Conservation (phyloP, 2,888 invertebrate species). For the Ephialtes manifestator region DNA sequence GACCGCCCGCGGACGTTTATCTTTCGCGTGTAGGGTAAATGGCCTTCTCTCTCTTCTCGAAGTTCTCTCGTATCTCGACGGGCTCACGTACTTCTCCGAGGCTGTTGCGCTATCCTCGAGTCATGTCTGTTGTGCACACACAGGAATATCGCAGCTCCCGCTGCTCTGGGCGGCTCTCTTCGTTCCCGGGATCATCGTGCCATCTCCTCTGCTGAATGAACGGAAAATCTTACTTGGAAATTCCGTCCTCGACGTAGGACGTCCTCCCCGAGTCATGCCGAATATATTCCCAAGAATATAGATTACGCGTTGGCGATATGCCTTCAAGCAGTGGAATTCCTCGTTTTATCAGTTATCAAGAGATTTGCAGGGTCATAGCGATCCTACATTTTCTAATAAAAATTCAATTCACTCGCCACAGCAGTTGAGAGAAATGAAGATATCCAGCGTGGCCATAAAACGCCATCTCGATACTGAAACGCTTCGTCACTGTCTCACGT, state of each 20-base stretch:
- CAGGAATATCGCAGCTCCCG: constrained; percentile 9
- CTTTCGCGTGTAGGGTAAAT: constrained; percentile 76
- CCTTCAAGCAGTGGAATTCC: neutral
- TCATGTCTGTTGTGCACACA: constrained; percentile 44
- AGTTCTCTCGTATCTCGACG: constrained; percentile 68
- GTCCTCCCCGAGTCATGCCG: neutral
- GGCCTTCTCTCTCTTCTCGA: constrained; percentile 61
- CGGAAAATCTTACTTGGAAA: constrained; percentile 55
- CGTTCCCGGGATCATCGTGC: neutral
- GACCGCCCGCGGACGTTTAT: constrained; percentile 82
- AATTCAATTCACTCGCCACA: neutral
- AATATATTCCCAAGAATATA: constrained; percentile 45
- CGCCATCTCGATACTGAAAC: neutral
- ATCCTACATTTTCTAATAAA: neutral
- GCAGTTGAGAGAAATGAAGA: neutral
- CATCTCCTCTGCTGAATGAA: constrained; percentile 31
- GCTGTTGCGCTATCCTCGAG: constrained; percentile 33
- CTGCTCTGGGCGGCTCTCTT: constrained; percentile 44
- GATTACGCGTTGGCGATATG: constrained; percentile 43
- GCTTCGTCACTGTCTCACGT: neutral
- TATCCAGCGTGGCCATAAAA: neutral
- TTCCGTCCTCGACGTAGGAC: constrained; percentile 15
- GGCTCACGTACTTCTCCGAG: constrained; percentile 66
- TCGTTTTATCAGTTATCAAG: constrained; percentile 14
- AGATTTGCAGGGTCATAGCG: neutral